A percentile compares a stretch with the other conserved stretches of the same genome.
Conservation (phyloP, 1,140 invertebrate genomes). For the Pseudomyrmex sp. region DNA sequence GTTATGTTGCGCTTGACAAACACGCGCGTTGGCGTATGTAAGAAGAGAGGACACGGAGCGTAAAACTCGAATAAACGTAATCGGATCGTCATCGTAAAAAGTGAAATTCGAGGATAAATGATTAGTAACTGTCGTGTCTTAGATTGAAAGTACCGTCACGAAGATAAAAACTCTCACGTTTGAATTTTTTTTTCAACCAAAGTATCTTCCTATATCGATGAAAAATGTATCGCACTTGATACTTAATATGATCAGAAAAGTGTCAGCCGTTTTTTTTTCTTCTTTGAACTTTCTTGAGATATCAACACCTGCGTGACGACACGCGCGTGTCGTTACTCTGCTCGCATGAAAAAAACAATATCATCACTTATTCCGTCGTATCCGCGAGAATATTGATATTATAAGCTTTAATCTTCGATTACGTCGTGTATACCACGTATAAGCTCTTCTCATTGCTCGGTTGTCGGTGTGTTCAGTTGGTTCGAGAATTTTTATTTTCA, state of each 20-base stretch:
- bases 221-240: neutral
- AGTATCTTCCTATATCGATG: neutral
- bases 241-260: conserved; percentile 21
- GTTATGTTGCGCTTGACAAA: neutral
- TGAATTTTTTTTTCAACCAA: neutral
- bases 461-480: conserved; percentile 9
- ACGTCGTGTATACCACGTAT: neutral
- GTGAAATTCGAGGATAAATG: neutral
- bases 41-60: neutral
- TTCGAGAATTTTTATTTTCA: conserved; percentile 3
- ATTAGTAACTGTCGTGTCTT: neutral
- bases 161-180: no score
- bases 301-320: neutral
- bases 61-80: conserved; percentile 16
- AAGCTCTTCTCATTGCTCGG: conserved; percentile 4
- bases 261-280: neutral
- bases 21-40: neutral
- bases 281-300: neutral
- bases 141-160: neutral
- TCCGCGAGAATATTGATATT: neutral
- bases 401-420: conserved; percentile 28
- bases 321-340: neutral
- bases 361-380: conserved; percentile 31
- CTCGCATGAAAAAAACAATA: neutral
- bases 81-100: neutral